Base-by-base conservation (phyloP, 1,140 invertebrate species). In the Lepidurus couesii region DNA sequence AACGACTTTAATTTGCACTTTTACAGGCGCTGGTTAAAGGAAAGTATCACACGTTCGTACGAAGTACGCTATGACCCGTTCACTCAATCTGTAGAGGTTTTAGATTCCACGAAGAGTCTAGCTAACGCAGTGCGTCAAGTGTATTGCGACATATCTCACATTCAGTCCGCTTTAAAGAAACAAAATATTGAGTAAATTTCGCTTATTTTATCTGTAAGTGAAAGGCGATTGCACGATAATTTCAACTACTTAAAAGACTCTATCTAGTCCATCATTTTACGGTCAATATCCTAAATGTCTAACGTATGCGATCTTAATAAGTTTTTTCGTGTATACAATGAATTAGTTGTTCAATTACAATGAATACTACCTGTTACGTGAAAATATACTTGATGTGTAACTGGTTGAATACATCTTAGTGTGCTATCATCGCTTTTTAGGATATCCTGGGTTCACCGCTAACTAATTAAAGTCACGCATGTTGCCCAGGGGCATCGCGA, bases 11-110 rank as follows among this genome's bases (percentile, higher is more conserved):
- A 43, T 75, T 73, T 81, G 81, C 78, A 78, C 74, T 77, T 73
- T 81, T 83, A 16, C 82, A 89, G 94, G 85, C 90, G 92, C 83
- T 96, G 94, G 93, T 93, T 95, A 11, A 88, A 90, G 24, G 91
- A 89, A 82, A 83, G 81, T 45, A 94, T 95, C 91, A 91, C 91
- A 77, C 89, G 94, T 83, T 93, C 95, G 3, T 99, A 98, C 87
- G 94, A 96, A 86, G 95, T 99, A 42, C 90, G 95, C 77, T 99
- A 95, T 89, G 97, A 99, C 86, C 93, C 98, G 1, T 96, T 97
- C 86, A 99, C 97, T 11, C 93, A 97, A 84, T 90, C 91, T 26
- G 92, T 99, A 8, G 95, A 98, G 84, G 92, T 98, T 2, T 88
- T 99, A 26, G 93, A 96, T 86, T 91, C 77, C 9, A 73, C 53